Evolutionary conservation across 2,113 vertebrate species (phyloP).

Genomic region (Oncorhynchus mykiss): DNA sequence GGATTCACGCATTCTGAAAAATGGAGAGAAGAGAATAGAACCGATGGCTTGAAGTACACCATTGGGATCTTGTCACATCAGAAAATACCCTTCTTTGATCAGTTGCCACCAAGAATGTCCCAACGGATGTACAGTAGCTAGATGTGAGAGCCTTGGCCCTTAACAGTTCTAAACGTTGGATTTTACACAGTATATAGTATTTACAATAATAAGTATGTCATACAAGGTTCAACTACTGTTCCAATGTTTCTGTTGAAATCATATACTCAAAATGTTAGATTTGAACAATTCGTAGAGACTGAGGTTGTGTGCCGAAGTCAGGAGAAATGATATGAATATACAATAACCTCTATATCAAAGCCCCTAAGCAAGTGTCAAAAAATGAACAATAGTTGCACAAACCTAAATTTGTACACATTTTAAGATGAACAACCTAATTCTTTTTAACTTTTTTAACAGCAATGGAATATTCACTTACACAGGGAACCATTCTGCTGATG

Average conservation of each 20-base stretch:
- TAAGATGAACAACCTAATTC: not conserved
- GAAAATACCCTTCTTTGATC: too few relatives aligned
- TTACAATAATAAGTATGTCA: too few relatives aligned
- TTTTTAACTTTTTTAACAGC: not conserved
- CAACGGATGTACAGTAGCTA: too few relatives aligned
- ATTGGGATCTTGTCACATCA: too few relatives aligned
- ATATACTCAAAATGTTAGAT: not conserved
- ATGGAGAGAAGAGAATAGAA: too few relatives aligned
- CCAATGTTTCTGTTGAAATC: not conserved
- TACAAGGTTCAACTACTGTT: too few relatives aligned
- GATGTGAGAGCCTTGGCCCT: too few relatives aligned
- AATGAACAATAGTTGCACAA: not conserved
- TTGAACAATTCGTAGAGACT: not conserved
- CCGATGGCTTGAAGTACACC: too few relatives aligned
- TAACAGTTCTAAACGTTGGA: too few relatives aligned
- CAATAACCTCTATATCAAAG: not conserved
- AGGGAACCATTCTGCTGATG: not conserved
- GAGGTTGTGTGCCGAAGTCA: not conserved
- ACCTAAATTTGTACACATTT: not conserved
- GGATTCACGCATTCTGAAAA: constrained; percentile 48
- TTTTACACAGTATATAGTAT: too few relatives aligned
- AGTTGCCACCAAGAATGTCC: too few relatives aligned
- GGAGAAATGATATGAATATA: not conserved
- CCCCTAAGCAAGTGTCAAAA: not conserved
- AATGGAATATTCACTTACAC: not conserved